Conservation (phyloP, 2,888 invertebrate genomes). For the Hylaea fasciaria region DNA sequence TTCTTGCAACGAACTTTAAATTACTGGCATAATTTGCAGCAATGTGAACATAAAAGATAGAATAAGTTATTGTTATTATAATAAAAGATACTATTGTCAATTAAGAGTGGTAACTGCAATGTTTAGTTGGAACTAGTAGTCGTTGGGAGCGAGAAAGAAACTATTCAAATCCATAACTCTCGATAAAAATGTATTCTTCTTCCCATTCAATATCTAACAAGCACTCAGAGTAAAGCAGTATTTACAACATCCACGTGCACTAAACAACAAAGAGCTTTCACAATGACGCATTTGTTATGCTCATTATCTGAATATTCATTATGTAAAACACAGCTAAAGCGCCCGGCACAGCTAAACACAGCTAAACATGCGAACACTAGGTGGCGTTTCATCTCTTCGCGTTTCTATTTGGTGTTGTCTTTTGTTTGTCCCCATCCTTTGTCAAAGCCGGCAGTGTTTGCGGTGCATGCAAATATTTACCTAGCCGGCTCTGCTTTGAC, state of each 20-base stretch:
- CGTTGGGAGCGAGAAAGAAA: too few relatives aligned
- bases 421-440: conserved; percentile 73
- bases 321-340: conserved; percentile 25
- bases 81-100: too few relatives aligned
- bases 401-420: conserved; percentile 70
- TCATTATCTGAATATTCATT: conserved; percentile 52
- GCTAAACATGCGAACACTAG: conserved; percentile 36
- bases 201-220: not conserved
- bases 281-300: conserved; percentile 40
- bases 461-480: conserved; percentile 73
- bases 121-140: too few relatives aligned
- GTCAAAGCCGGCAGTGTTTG: conserved; percentile 63
- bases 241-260: conserved; percentile 6
- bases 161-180: too few relatives aligned
- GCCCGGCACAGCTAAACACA: conserved; percentile 15
- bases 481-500: conserved; percentile 64
- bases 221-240: conserved; percentile 6
- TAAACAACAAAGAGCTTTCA: conserved; percentile 44
- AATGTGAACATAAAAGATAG: too few relatives aligned
- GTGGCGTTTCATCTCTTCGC: conserved; percentile 9
- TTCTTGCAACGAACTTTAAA: too few relatives aligned
- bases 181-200: too few relatives aligned
- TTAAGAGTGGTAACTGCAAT: too few relatives aligned
- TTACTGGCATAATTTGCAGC: too few relatives aligned
- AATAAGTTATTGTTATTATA: too few relatives aligned